A percentile compares a stretch with the other conserved stretches of the same genome.
phyloP scores from a whole-genome alignment of 2,113 vertebrate genomes.

The Prochilodus magdalenae region DNA sequence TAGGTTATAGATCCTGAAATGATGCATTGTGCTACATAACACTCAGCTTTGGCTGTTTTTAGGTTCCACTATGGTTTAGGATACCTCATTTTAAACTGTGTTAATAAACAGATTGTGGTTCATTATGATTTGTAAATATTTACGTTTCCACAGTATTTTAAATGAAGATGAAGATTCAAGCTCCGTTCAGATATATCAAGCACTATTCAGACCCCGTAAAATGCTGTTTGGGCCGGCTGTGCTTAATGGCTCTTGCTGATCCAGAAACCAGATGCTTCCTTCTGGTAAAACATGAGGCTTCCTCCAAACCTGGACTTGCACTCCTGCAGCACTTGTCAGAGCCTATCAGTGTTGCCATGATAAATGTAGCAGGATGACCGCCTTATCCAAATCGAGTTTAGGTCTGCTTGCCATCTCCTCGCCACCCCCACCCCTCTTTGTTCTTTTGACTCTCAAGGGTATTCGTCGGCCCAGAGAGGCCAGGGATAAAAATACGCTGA shows the following conservation, averaged over 20 bases:
- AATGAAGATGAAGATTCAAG: too few species aligned
- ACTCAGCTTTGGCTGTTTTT: too few species aligned
- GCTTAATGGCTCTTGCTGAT: constrained; percentile 22
- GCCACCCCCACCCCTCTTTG: background rate
- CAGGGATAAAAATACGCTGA: constrained; percentile 61
- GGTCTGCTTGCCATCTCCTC: constrained; percentile 31
- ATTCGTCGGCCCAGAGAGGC: constrained; percentile 44
- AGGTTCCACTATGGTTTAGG: too few species aligned
- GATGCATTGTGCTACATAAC: too few species aligned
- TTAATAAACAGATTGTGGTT: too few species aligned
- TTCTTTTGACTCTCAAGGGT: constrained; percentile 56
- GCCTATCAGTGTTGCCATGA: background rate
- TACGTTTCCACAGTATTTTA: too few species aligned
- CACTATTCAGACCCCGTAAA: too few species aligned
- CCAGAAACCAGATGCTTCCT: constrained; percentile 11
- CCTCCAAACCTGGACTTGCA: constrained; percentile 21
- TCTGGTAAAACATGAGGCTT: constrained; percentile 26
- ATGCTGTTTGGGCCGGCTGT: background rate
- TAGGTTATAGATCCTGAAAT: too few species aligned
- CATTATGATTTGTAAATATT: too few species aligned
- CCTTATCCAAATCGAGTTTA: constrained; percentile 3
- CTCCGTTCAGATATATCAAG: too few species aligned
- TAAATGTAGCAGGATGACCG: constrained; percentile 16
- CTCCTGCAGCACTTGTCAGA: constrained; percentile 35
- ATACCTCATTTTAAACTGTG: too few species aligned